Base-by-base conservation (phyloP, 2,888 invertebrate species). In the Nomada fabriciana region DNA sequence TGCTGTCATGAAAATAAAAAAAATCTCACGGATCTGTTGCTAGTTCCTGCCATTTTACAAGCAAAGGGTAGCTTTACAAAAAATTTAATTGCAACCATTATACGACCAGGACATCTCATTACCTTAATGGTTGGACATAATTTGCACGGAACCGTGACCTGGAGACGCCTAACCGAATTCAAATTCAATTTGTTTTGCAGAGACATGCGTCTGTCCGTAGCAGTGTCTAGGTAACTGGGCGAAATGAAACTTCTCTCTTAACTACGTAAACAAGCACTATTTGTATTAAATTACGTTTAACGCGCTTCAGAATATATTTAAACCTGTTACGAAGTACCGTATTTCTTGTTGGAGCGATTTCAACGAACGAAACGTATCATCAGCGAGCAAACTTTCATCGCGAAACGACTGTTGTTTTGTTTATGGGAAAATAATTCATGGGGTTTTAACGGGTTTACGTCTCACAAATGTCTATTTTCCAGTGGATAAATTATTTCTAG, bases 201-300 rank as follows among this genome's bases (percentile, higher is more conserved):
- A 20, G 25, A 68, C 15, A 15, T 42, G 63, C 76, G 59, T 36
- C 13, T 47, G 47, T 15, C 15, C 42, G 20, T 18, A 42, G 15
- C 20, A 73, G 47, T 18, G 7, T 23, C n/a, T 20, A 10, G 20
- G 15, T 43, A 60, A 43, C 50, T 23, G 11, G 9, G 36, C 23
- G 61, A 52, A 50, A 63, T 47, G 52, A 50, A 18, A 13, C 43
- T 57, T 52, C 18, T 18, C 43, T n/a, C 20, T 61, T 47, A 23
- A 47, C 70, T 67, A 23, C 25, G 36, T 65, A 70, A 80, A 76
- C 64, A 60, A 50, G 15, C 23, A 1, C 42, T n/a, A 47, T 47
- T 74, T 61, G 52, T 43, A 61, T 64, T 23, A 64, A 72, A 73
- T 67, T 77, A 65, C 29, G 5, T 67, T 55, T 20, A 73, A 73